Evolutionary conservation across 2,113 vertebrate species (phyloP).

Genomic region (Malurus melanocephalus): DNA sequence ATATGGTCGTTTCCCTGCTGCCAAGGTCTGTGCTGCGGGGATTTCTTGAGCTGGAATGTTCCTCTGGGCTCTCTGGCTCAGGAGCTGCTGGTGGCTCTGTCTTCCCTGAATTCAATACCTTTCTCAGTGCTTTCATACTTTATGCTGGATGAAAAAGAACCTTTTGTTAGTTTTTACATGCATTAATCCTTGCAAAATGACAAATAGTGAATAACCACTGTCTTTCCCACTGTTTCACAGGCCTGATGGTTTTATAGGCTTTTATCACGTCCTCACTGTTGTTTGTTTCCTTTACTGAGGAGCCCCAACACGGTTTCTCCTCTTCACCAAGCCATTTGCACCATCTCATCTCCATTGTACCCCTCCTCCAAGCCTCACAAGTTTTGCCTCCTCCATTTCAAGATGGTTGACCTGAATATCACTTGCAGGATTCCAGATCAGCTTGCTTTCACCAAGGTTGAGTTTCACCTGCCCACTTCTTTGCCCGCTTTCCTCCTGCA

Average conservation of each 20-base stretch:
- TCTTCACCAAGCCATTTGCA: background rate
- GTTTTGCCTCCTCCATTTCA: background rate
- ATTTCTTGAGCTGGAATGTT: background rate
- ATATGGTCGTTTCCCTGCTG: background rate
- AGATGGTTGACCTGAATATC: constrained; percentile 29
- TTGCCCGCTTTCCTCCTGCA: constrained; percentile 8
- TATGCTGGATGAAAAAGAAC: background rate
- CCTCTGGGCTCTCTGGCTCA: background rate
- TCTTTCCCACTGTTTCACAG: background rate
- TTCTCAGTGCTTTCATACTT: background rate
- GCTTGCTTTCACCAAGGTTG: constrained; percentile 11
- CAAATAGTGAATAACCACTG: background rate
- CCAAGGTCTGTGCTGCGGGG: background rate
- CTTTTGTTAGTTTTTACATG: background rate
- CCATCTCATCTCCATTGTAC: background rate
- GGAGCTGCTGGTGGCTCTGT: background rate
- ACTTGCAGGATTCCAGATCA: background rate
- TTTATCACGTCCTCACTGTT: background rate
- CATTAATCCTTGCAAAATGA: background rate
- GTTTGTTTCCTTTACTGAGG: background rate
- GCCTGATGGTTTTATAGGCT: background rate
- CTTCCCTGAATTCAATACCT: background rate
- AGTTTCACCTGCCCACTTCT: constrained; percentile 53
- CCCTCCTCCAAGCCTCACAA: background rate
- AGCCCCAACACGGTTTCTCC: background rate